These are phyloP conservation scores for Zaprionus bogoriensis DNA, from an alignment of 2,888 invertebrate species.

Conservation along the genomic window DNA sequence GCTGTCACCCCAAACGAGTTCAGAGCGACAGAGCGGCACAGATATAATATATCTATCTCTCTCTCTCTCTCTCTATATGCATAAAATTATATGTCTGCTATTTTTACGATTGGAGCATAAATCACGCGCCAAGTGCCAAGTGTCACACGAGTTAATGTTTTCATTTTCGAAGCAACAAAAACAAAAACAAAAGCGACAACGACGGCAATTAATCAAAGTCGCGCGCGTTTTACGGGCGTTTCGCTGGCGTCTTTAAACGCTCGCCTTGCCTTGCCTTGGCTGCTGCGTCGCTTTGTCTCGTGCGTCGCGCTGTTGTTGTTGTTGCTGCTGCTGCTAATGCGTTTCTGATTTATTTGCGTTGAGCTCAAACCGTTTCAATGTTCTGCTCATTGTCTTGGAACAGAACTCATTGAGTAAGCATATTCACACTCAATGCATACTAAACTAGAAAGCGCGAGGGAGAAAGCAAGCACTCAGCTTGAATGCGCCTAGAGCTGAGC, in stretches of 20 bases:
- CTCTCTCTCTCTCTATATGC: too few relatives aligned
- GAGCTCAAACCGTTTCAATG: conserved; percentile 43
- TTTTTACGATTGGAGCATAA: conserved; percentile 41
- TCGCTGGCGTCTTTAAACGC: conserved; percentile 43
- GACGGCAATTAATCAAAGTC: conserved; percentile 61
- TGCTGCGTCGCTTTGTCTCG: conserved; percentile 24
- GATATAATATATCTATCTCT: conserved; percentile 1
- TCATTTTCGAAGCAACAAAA: conserved; percentile 7
- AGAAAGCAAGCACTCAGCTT: neutral
- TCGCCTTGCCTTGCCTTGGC: conserved; percentile 16
- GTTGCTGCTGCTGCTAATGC: conserved; percentile 27
- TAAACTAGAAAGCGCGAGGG: neutral
- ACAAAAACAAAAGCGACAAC: conserved; percentile 5
- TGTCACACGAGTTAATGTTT: conserved; percentile 39
- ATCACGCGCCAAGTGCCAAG: conserved; percentile 39
- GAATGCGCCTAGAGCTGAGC: neutral
- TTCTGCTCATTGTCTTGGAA: conserved; percentile 28
- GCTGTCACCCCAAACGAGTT: conserved; percentile 40
- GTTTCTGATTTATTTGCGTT: conserved; percentile 50
- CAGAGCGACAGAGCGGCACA: neutral
- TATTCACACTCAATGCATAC: too few relatives aligned
- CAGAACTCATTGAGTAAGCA: too few relatives aligned
- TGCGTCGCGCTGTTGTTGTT: conserved; percentile 4
- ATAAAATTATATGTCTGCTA: conserved; percentile 9
- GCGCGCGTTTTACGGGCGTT: conserved; percentile 56